Evolutionary conservation across 2,113 vertebrate genomes (phyloP), one percentile per base, ranked within the genome.

Genomic region (Malurus melanocephalus): DNA sequence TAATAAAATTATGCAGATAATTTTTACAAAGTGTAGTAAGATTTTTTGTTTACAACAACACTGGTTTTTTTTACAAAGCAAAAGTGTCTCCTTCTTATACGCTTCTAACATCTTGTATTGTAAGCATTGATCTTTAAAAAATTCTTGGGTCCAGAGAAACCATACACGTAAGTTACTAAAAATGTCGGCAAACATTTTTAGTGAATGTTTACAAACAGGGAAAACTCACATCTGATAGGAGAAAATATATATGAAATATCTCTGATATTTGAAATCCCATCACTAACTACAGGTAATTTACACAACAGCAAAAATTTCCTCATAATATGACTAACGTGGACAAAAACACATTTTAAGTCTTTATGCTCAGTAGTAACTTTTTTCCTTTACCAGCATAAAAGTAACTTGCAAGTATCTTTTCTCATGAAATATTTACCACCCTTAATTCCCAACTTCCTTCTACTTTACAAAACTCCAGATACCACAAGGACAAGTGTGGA

Each of bases 301-400:
- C 10, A 65, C 8, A 68, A 43, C n/a, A 56, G 19, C 17, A 78
- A 75, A 56, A 23, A 19, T 6, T 61, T 45, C 71, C 27, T 68
- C 38, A 6, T 18, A 65, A 53, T 24, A 64, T 1, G 4, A 11
- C 32, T 43, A 72, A 67, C 0, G 0, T 3, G 10, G 30, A 66
- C 52, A 89, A 61, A 79, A 20, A 5, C 8, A 80, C 7, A 16
- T 43, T 77, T 88, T 13, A 77, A 73, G 21, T 24, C 53, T 69
- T 88, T 27, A n/a, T 56, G 56, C 11, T 83, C 19, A 22, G 42
- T 8, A 45, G 11, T 17, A 11, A 0, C 6, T 68, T 59, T 77
- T 14, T 7, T 2, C 10, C 24, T 13, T 21, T 40, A 48, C 16
- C 57, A 67, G n/a, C n/a, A 77, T 30, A 42, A 53, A 75, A 92